phyloP scores from a whole-genome alignment of 1,140 invertebrate genomes.

The Myzus persicae region DNA sequence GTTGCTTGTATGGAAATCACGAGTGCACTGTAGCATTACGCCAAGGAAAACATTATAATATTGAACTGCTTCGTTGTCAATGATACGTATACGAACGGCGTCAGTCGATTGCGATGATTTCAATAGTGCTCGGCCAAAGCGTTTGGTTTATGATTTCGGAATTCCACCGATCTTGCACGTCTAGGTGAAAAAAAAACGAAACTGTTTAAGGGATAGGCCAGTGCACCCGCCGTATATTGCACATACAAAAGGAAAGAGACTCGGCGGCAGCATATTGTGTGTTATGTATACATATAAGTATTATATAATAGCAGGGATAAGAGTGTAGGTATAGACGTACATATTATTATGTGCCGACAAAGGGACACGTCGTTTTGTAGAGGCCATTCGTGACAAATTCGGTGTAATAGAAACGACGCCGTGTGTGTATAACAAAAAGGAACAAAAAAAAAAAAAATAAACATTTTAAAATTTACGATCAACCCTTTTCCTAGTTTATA shows the following conservation, averaged over 20 bases:
- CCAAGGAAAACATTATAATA: background rate
- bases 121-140: background rate
- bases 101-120: background rate
- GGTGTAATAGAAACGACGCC: background rate
- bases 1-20: background rate
- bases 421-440: background rate
- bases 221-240: background rate
- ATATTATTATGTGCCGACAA: slow-evolving; percentile 19
- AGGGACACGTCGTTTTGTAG: slow-evolving; percentile 18
- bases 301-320: background rate
- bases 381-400: slow-evolving; percentile 35
- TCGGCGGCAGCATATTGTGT: background rate
- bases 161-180: background rate
- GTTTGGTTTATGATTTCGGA: background rate
- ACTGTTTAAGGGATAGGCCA: background rate
- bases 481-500: slow-evolving; percentile 34
- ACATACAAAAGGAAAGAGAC: background rate
- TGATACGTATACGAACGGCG: background rate
- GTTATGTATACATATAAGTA: background rate
- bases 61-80: background rate
- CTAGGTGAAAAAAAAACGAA: background rate
- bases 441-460: slow-evolving; percentile 11
- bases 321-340: background rate
- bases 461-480: slow-evolving; percentile 39
- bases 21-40: too few relatives aligned